Evolutionary conservation across 2,797 vertebrate genomes (phyloP), one percentile per base, ranked within the genome.

Genomic region (Coilia nasus): DNA sequence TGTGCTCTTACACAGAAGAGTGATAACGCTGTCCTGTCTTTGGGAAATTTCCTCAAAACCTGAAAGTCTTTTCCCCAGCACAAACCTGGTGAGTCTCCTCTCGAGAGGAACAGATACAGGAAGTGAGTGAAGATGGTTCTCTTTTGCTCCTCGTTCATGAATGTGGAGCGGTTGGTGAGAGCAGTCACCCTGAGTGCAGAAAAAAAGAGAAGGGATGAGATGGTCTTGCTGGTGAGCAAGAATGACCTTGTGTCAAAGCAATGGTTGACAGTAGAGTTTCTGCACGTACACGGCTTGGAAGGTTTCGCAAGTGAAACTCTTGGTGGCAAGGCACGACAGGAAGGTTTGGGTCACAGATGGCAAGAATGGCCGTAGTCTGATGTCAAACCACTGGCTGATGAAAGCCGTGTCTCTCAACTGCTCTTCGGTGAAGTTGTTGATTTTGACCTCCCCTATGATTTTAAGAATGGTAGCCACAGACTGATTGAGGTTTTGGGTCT

Each of bases 201-300:
- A 71, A 71, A 12, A 31, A 23, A 71, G 12, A 31, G 25, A 31
- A 71, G 4, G 12, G 11, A 71, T 71, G 25, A 71, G 64, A 71
- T 71, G 9, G 12, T 12, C 25, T 71, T 31, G 28, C 23, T 31
- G 9, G 25, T 31, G 64, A 71, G 25, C 1, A 71, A 12, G 9
- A 67, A 10, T 31, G 64, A 71, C 25, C 9, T 12, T 31, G 64
- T 23, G 9, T 71, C 25, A 71, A 71, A 71, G 64, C 25, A 28
- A 28, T 11, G 25, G 0, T 14, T 28, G 64, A 15, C 25, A 25
- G 10, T 64, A 23, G 23, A 64, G 60, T 28, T 23, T 60, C 19
- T 28, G 64, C 25, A 71, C 64, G 64, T 71, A 71, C 64, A 71
- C 64, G 12, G 64, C 64, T 23, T 31, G 64, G 64, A 71, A 71